Evolutionary conservation across 2,113 vertebrate genomes (phyloP).

Genomic region (Prionailurus bengalensis): DNA sequence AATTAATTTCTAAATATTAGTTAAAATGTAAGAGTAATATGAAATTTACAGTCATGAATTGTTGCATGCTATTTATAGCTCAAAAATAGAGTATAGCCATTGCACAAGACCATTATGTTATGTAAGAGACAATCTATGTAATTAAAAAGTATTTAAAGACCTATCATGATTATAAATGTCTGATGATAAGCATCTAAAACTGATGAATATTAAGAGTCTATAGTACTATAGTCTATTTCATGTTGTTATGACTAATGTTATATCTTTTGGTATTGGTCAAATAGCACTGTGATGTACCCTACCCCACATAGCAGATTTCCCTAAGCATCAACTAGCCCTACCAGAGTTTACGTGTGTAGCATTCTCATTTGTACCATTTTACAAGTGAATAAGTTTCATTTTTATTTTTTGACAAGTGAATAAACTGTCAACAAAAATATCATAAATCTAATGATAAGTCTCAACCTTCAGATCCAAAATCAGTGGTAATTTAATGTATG

Average conservation of each 20-base stretch:
- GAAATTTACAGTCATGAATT: background rate
- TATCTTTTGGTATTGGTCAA: background rate
- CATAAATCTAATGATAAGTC: background rate
- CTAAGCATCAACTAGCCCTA: fast-evolving
- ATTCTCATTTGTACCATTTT: background rate
- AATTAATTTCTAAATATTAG: background rate
- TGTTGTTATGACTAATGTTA: background rate
- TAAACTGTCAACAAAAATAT: background rate
- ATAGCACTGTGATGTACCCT: fast-evolving
- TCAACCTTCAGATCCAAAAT: background rate
- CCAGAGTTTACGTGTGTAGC: background rate
- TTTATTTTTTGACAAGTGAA: background rate
- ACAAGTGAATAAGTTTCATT: background rate
- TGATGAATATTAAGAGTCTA: background rate
- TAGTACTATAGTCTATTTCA: too few relatives aligned
- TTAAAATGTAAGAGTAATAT: background rate
- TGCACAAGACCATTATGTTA: background rate
- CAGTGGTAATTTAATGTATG: background rate
- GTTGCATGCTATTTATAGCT: background rate
- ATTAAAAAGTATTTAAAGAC: background rate
- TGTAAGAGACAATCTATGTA: background rate
- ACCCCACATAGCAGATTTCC: background rate
- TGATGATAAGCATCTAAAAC: background rate
- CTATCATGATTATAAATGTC: background rate
- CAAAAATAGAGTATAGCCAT: background rate